These are phyloP conservation scores for Halcyon badia DNA, from an alignment of 2,797 vertebrate species.

Conservation along the genomic window DNA sequence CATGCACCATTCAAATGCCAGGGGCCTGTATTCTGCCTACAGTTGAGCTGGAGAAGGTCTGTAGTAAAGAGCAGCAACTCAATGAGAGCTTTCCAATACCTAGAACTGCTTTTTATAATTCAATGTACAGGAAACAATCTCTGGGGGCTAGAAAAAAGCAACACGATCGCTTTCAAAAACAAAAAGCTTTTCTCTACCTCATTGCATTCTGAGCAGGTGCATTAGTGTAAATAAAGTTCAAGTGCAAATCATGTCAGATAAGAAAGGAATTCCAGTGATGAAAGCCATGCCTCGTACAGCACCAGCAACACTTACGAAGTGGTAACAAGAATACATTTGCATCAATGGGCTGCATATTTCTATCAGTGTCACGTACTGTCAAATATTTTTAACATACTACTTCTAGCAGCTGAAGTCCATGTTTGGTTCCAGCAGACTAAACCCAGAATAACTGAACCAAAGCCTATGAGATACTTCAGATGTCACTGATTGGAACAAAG, in stretches of 20 bases:
- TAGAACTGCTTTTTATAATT: neutral
- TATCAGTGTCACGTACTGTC: neutral
- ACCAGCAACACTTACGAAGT: slow-evolving; percentile 17
- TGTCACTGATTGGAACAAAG: slow-evolving; percentile 7
- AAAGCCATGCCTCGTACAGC: neutral
- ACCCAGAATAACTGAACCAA: slow-evolving; percentile 18
- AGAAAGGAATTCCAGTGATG: neutral
- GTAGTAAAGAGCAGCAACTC: neutral
- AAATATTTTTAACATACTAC: neutral
- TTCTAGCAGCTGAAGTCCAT: neutral
- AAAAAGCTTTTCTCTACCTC: neutral
- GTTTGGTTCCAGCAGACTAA: slow-evolving; percentile 14
- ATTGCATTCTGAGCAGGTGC: neutral
- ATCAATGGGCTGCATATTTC: neutral
- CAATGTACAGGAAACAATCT: neutral
- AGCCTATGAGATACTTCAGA: slow-evolving; percentile 6
- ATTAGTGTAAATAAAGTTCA: slow-evolving; percentile 17
- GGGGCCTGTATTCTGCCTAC: neutral
- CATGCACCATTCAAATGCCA: rapidly evolving
- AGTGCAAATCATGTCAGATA: neutral
- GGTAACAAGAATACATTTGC: neutral
- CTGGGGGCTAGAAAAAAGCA: neutral
- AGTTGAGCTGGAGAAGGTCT: neutral
- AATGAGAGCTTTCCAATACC: neutral
- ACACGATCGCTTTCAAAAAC: neutral